Evolutionary conservation across 2,888 invertebrate genomes (phyloP).

Genomic region (Diaphora mendica): DNA sequence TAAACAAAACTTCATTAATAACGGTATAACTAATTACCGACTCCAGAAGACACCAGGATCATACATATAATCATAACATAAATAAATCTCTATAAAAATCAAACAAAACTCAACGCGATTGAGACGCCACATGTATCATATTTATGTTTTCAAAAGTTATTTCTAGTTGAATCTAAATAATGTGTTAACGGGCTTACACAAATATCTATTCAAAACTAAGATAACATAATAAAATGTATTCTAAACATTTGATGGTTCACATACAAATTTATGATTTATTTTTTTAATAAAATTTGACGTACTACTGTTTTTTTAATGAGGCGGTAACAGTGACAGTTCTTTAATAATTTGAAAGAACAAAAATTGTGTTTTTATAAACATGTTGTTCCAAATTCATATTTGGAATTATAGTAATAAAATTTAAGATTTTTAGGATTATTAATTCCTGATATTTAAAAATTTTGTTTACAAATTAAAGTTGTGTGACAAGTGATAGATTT

Average conservation of each 20-base stretch:
- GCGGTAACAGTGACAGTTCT: constrained; percentile 27
- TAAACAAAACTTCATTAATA: constrained; percentile 63
- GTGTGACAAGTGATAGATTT: neutral
- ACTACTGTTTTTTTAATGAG: constrained; percentile 32
- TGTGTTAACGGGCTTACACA: constrained; percentile 67
- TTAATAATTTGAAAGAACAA: constrained; percentile 29
- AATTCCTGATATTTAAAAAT: neutral
- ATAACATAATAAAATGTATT: constrained; percentile 77
- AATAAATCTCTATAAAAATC: constrained; percentile 69
- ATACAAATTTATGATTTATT: constrained; percentile 45
- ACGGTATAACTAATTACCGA: constrained; percentile 63
- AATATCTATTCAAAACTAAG: constrained; percentile 73
- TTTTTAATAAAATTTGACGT: constrained; percentile 46
- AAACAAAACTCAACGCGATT: constrained; percentile 63
- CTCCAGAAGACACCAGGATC: constrained; percentile 57
- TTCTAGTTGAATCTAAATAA: constrained; percentile 76
- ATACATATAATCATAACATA: constrained; percentile 62
- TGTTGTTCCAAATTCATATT: constrained; percentile 6
- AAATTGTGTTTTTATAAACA: neutral
- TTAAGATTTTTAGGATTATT: neutral
- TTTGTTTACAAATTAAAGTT: neutral
- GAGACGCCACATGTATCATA: constrained; percentile 81
- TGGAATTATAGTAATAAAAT: neutral
- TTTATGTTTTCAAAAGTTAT: constrained; percentile 81
- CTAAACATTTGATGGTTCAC: constrained; percentile 57